Evolutionary conservation across 1,140 invertebrate genomes (phyloP).

Genomic region (Leptinotarsa texana): DNA sequence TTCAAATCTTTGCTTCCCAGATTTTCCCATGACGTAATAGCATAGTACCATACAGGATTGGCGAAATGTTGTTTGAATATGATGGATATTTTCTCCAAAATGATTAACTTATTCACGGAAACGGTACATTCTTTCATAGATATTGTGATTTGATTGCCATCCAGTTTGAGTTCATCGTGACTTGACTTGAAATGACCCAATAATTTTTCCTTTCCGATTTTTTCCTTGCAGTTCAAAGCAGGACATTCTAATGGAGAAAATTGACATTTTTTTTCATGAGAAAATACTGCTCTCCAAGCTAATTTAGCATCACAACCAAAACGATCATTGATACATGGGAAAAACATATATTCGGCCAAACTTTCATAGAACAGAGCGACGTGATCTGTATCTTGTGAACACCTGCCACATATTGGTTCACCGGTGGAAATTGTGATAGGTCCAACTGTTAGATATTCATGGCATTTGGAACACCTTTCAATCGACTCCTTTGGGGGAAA

Average conservation of each 20-base stretch:
- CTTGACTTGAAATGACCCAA: neutral
- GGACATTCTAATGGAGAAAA: neutral
- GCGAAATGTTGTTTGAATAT: neutral
- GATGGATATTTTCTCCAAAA: neutral
- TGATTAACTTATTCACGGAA: neutral
- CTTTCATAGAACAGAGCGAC: conserved; percentile 2
- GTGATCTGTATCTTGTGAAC: neutral
- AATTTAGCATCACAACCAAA: neutral
- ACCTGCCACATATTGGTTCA: conserved; percentile 11
- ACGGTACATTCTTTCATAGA: no score
- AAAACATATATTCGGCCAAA: conserved; percentile 13
- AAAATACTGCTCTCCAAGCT: conserved; percentile 2
- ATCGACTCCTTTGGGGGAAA: neutral
- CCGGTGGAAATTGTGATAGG: neutral
- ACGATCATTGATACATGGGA: conserved; percentile 16
- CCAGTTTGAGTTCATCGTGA: neutral
- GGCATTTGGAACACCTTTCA: conserved; percentile 2
- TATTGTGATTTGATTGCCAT: neutral
- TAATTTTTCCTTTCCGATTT: neutral
- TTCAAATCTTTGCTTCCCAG: neutral
- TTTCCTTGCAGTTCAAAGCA: neutral
- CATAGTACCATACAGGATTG: neutral
- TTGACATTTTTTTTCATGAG: conserved; percentile 5
- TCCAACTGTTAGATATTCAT: conserved; percentile 5
- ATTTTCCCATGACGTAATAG: neutral